Base-by-base conservation (phyloP, 2,797 vertebrate species). In the Hydrolagus colliei region DNA sequence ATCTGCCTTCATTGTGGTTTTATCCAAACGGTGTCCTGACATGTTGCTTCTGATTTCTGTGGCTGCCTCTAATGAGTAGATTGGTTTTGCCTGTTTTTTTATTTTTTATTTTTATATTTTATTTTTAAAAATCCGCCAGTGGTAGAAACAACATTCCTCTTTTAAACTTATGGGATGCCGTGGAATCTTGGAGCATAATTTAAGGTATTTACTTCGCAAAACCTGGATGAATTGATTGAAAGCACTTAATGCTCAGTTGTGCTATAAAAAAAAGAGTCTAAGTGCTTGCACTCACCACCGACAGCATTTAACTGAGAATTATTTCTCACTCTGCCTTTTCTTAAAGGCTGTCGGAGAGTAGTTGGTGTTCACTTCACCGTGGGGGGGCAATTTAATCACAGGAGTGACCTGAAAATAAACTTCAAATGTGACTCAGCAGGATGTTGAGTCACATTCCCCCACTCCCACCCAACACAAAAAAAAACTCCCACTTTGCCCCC, bases 211-310 rank as follows among this genome's bases (percentile, higher is more conserved):
- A 18, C 5, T 61, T 61, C n/a, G 41, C 41, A 77, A 77, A 77
- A 77, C 16, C 75, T 77, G 41, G 41, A 59, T 20, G 11, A 59
- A 61, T 77, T 61, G 41, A 59, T 77, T 77, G 11, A 59, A 63
- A 62, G 18, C 52, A 77, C 75, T 77, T 59, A 77, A 11, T 59
- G 22, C 61, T 62, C 61, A 77, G 61, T 1, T 62, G 59, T 14
- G 13, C 77, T 79, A 12, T 79, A 79, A 63, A 77, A 22, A 63
- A 79, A 35, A 74, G 20, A 76, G 59, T 77, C 75, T 77, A 59
- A 76, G 41, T 59, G 41, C 14, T 18, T 20, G 4, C 20, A 14
- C 32, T 62, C 13, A 63, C 4, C 59, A 7, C 9, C 1, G 77
- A 27, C n/a, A 63, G 61, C 11, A 61, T 78, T 62, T 63, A 22